Evolutionary conservation across 1,140 invertebrate species (phyloP).

Genomic region (Macrostomum lignano): DNA sequence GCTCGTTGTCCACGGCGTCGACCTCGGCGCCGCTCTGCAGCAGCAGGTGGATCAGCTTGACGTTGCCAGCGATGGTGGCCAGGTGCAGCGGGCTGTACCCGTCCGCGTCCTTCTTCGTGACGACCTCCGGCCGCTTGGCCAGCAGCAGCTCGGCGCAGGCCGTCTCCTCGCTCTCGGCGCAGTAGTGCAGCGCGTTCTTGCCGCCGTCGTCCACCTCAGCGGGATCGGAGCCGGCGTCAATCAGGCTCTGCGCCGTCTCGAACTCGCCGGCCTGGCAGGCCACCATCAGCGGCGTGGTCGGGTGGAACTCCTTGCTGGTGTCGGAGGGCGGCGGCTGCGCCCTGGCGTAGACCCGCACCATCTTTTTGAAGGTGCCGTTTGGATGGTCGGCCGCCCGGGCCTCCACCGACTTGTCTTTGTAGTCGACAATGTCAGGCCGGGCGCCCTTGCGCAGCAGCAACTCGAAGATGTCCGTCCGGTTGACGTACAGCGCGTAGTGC

Average conservation of each 20-base stretch:
- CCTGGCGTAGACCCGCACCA: slow-evolving; percentile 1
- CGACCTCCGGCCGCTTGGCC: slow-evolving; percentile 36
- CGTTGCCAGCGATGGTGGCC: slow-evolving; percentile 24
- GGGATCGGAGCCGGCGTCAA: slow-evolving; percentile 14
- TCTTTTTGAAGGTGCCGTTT: slow-evolving; percentile 6
- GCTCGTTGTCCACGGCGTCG: slow-evolving; percentile 58
- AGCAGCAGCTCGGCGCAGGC: slow-evolving; percentile 34
- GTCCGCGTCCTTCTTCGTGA: slow-evolving; percentile 50
- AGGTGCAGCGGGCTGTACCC: slow-evolving; percentile 64
- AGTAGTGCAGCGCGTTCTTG: slow-evolving; percentile 67
- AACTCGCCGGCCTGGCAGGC: slow-evolving; percentile 45
- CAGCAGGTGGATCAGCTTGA: slow-evolving; percentile 17
- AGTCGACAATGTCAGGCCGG: slow-evolving; percentile 5
- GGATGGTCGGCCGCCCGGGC: slow-evolving; percentile 7
- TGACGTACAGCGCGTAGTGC: slow-evolving; percentile 6
- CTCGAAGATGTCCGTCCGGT: slow-evolving; percentile 5
- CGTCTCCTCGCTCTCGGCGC: slow-evolving; percentile 37
- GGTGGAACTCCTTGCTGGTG: slow-evolving; percentile 2
- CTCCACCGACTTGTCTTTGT: slow-evolving; percentile 6
- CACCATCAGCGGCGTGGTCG: slow-evolving; percentile 46
- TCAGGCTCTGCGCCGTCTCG: slow-evolving; percentile 19
- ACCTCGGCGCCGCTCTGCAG: slow-evolving; percentile 40
- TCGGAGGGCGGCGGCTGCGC: background rate
- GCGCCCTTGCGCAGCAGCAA: slow-evolving; percentile 7
- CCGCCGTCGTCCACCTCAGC: slow-evolving; percentile 44